Base-by-base conservation (phyloP, 2,113 vertebrate species). In the Sus scrofa region DNA sequence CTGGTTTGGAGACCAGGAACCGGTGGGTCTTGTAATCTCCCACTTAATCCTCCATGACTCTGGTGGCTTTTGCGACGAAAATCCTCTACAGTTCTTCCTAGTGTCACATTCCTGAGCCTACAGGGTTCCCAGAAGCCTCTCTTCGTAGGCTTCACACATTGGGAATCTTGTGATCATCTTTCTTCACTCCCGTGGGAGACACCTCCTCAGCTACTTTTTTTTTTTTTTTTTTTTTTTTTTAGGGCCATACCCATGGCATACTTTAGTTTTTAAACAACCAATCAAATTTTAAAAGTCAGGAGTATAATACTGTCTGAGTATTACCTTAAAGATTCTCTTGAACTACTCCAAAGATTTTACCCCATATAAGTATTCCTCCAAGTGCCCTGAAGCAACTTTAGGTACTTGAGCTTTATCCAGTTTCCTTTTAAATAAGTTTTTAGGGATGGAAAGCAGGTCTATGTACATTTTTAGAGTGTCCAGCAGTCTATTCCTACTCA, bases 191-290 rank as follows among this genome's bases (percentile, higher is more conserved):
- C 70, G 3, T 37, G 54, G 60, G 95, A 90, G 19, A 50, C 3
- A 56, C 0, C 67, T n/a, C 8, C 27, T 94, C 7, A 30, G 14
- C 19, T 22, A 26, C 2, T n/a, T n/a, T n/a, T n/a, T n/a, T n/a
- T n/a, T n/a, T n/a, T n/a, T n/a, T n/a, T n/a, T n/a, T n/a, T n/a
- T n/a, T n/a, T n/a, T n/a, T n/a, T n/a, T n/a, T n/a, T n/a, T n/a
- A n/a, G n/a, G n/a, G n/a, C n/a, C n/a, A n/a, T n/a, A n/a, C n/a
- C n/a, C n/a, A n/a, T n/a, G n/a, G n/a, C n/a, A n/a, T n/a, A n/a
- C n/a, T 78, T 19, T 81, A 24, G 2, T 37, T 97, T 94, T 86
- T 89, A 94, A 90, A 50, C 30, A 78, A 22, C 10, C 39, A n/a
- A 73, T 95, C 75, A 96, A 86, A 71, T 37, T 71, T 81, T 73